These are phyloP conservation scores for Steinernema khuongi DNA, from an alignment of 1,140 invertebrate species.

Conservation along the genomic window DNA sequence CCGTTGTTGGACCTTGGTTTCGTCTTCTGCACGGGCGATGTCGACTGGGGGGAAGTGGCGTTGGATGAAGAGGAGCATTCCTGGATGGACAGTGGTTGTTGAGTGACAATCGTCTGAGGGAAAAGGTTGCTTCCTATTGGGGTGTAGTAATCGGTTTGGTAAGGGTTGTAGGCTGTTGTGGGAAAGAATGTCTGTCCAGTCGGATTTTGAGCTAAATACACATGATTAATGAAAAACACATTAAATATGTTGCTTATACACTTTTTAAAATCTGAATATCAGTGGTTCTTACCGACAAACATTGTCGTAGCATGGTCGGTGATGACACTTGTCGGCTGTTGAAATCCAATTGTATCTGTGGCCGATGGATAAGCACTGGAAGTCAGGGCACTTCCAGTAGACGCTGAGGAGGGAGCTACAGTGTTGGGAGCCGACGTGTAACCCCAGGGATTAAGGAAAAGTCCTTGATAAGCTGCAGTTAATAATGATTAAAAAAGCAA, in stretches of 20 bases:
- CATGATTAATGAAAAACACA: not conserved
- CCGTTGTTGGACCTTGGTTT: not conserved
- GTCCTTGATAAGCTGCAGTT: not conserved
- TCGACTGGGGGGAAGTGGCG: not conserved
- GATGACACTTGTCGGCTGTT: slow-evolving; percentile 6
- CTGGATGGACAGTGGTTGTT: not conserved
- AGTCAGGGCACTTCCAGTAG: not conserved
- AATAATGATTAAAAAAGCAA: not conserved
- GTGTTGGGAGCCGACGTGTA: not conserved
- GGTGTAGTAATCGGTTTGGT: not conserved
- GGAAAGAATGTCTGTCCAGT: not conserved
- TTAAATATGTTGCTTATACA: too few relatives aligned
- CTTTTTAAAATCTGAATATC: not conserved
- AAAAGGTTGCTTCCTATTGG: not conserved
- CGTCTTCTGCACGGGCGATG: not conserved
- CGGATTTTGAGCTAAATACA: not conserved
- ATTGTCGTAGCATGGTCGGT: not conserved
- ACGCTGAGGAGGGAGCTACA: not conserved
- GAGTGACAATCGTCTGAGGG: not conserved
- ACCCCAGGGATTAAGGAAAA: not conserved
- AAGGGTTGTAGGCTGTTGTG: not conserved
- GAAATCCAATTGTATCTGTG: not conserved
- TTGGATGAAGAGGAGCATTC: not conserved
- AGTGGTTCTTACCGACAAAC: not conserved
- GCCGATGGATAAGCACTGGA: not conserved